Evolutionary conservation across 2,888 invertebrate species (phyloP), one percentile per base, ranked within the genome.

Genomic region (Copidosoma aretas): DNA sequence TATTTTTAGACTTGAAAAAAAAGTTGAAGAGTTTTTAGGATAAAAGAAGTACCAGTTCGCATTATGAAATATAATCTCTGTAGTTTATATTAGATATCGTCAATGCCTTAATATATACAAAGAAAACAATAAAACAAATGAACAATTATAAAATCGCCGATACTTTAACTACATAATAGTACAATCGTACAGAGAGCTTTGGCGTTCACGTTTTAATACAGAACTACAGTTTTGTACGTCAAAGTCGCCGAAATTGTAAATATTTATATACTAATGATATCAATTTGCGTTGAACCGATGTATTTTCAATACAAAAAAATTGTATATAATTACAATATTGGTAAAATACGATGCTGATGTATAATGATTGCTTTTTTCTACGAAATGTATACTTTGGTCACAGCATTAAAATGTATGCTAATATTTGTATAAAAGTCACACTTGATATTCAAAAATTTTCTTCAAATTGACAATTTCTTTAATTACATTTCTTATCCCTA

Each of bases 1-100:
- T 32, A 32, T 32, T 32, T 32, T 32, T 32, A 32, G 4, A 32
- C 32, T 32, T 3, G 8, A 32, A 32, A 5, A 32, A 57, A 25
- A 25, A 57, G n/a, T 57, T 32, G 19, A 57, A 57, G 39, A 57
- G 57, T 39, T 32, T 32, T 5, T 5, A 32, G 32, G 32, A 32
- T 39, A 24, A 46, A 68, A 32, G 52, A 41, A 39, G 54, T 10
- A 25, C 49, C 43, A 57, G 52, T 24, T 22, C 63, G 32, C 51
- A 61, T 61, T 70, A 70, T 17, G 58, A 64, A 67, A 67, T 67
- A 64, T 70, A 70, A 70, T 70, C 60, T 67, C 64, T 70, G 51
- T 70, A 67, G 64, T 67, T 64, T 64, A 61, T 24, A 70, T 64
- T 43, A 24, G 49, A 19, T 54, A 64, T 60, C 39, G 61, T 54